phyloP scores from a whole-genome alignment of 2,888 invertebrate species.

The Conchocele bisecta region DNA sequence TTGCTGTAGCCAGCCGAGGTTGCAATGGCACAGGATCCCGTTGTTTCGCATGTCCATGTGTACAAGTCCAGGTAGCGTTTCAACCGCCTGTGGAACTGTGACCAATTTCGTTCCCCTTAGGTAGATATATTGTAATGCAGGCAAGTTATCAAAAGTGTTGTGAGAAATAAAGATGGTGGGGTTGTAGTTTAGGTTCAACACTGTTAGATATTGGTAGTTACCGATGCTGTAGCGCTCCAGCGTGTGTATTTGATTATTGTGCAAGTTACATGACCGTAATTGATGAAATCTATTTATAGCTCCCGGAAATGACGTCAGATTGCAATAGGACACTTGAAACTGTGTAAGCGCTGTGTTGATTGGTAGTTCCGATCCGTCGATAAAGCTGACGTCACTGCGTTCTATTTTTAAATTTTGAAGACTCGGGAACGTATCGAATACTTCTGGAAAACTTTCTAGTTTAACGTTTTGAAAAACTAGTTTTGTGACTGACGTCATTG shows the following conservation, averaged over 20 bases:
- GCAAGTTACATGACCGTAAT: background rate
- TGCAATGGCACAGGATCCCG: too few species aligned
- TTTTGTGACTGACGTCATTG: background rate
- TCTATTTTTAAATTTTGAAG: background rate
- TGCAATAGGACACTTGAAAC: background rate
- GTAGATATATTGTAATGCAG: background rate
- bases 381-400: background rate
- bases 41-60: too few species aligned
- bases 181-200: background rate
- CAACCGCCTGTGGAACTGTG: background rate
- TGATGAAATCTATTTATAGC: background rate
- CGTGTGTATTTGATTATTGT: background rate
- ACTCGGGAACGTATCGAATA: background rate
- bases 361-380: background rate
- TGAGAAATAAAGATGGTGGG: background rate
- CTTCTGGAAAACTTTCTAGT: background rate
- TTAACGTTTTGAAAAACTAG: background rate
- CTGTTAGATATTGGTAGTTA: background rate
- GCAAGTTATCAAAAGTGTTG: background rate
- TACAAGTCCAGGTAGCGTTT: too few species aligned
- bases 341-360: background rate
- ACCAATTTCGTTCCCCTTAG: background rate
- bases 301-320: background rate
- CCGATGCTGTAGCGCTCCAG: background rate
- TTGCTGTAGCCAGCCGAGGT: too few species aligned